These are phyloP conservation scores for Hemibagrus guttatus DNA, from an alignment of 2,797 vertebrate species.

Conservation along the genomic window DNA sequence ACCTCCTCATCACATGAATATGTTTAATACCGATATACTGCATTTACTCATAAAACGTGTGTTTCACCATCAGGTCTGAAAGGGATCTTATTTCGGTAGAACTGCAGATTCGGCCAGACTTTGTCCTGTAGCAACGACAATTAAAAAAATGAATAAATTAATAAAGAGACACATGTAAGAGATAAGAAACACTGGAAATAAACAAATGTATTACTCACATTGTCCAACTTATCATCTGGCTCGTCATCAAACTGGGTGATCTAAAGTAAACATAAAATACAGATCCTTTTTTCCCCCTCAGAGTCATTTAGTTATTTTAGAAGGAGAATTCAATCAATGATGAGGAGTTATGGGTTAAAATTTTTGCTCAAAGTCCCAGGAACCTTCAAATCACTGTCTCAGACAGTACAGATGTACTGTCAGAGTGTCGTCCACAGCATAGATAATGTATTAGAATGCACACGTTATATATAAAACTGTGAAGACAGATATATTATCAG, in stretches of 20 bases:
- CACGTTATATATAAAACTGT: not conserved
- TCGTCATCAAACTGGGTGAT: no score
- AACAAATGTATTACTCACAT: conserved; percentile 17
- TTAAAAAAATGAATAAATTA: not conserved
- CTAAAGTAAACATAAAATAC: conserved; percentile 11
- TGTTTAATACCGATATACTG: not conserved
- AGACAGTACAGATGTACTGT: not conserved
- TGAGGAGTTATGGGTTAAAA: not conserved
- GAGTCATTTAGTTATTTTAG: not conserved
- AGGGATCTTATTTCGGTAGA: conserved; percentile 77
- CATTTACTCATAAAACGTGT: not conserved
- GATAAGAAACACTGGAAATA: not conserved
- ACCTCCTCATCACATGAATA: not conserved
- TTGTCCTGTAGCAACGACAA: not conserved
- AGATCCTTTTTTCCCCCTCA: not conserved
- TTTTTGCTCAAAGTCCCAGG: not conserved
- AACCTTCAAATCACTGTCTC: not conserved
- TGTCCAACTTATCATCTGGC: not conserved
- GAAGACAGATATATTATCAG: no score
- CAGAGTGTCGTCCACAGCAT: not conserved
- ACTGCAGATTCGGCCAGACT: conserved; percentile 74
- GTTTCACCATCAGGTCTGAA: conserved; percentile 79
- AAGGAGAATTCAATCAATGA: not conserved
- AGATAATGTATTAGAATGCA: not conserved
- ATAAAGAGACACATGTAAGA: not conserved